Evolutionary conservation across 2,113 vertebrate genomes (phyloP), one percentile per base, ranked within the genome.

Genomic region (Alosa alosa): DNA sequence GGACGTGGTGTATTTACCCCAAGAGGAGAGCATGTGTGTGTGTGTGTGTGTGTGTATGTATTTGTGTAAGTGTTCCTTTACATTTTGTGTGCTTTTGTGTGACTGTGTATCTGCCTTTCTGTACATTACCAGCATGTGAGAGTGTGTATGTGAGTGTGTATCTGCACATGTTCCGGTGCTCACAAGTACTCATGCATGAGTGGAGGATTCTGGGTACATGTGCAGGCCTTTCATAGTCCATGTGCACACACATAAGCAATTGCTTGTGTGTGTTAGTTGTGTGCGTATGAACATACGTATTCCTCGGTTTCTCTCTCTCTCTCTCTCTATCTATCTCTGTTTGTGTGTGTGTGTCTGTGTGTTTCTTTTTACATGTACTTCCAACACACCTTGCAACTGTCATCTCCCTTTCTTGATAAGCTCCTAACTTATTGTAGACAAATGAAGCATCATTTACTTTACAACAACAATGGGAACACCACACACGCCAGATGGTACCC

Each of bases 1-100:
- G 92, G 92, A 90, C 92, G 91, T 92, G 91, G 91, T 92, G 92
- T 93, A 92, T 94, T 95, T 93, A 93, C 93, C 90, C 90, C 93
- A 60, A 22, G 5, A 92, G 49, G 57, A 91, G 92, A 90, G 91
- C 87, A 44, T 49, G 47, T 49, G 47, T 49, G 47, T 49, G 47
- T 49, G 47, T 11, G 47, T 11, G 47, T 60, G 44, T 1, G 17
- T 41, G 46, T 83, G 15, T 44, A 44, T 85, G 47, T 68, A n/a
- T 47, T 81, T 81, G 17, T 8, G 75, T 49, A 6, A 31, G 31
- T 31, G 41, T 44, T 2, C 41, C 41, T 44, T 44, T 44, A 44
- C 41, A 44, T 44, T 44, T 44, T 44, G 41, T 44, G 41, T 44
- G 41, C 41, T 3, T 44, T 44, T 44, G 41, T 44, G 41, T 44